A percentile compares a stretch with the other conserved stretches of the same genome.
These are phyloP conservation scores for Pseudococcus longispinus DNA, from an alignment of 2,888 invertebrate species.

Conservation along the genomic window DNA sequence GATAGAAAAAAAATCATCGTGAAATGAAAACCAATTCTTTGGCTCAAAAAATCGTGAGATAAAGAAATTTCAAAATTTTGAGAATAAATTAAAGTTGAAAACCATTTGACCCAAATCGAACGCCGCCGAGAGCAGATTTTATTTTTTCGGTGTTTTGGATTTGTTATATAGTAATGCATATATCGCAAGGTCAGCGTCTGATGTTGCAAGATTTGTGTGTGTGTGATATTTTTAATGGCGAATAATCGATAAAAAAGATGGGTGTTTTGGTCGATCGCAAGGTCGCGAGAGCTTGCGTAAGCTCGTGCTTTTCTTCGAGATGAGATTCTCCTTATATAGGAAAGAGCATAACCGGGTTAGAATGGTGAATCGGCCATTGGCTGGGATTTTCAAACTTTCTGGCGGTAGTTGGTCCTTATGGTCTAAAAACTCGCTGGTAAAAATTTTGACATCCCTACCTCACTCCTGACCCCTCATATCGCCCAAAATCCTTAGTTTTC, in stretches of 20 bases:
- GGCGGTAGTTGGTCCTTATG: no score
- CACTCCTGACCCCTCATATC: no score
- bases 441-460: no score
- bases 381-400: no score
- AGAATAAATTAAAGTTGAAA: neutral
- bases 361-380: no score
- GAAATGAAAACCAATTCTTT: neutral
- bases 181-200: constrained; percentile 11
- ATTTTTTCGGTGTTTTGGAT: constrained; percentile 14
- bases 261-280: neutral
- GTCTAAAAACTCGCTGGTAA: no score
- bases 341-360: no score
- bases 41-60: neutral
- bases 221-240: constrained; percentile 10
- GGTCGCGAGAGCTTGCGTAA: constrained; percentile 10
- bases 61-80: neutral
- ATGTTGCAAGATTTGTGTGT: neutral
- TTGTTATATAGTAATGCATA: neutral
- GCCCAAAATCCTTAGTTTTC: no score
- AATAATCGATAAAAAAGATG: constrained; percentile 28
- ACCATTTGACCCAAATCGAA: neutral
- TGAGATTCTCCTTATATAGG: neutral
- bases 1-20: neutral
- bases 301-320: neutral
- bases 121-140: neutral